Evolutionary conservation across 92 coral and sea anemone genomes (phyloP).

Genomic region (Heteractis magnifica): DNA sequence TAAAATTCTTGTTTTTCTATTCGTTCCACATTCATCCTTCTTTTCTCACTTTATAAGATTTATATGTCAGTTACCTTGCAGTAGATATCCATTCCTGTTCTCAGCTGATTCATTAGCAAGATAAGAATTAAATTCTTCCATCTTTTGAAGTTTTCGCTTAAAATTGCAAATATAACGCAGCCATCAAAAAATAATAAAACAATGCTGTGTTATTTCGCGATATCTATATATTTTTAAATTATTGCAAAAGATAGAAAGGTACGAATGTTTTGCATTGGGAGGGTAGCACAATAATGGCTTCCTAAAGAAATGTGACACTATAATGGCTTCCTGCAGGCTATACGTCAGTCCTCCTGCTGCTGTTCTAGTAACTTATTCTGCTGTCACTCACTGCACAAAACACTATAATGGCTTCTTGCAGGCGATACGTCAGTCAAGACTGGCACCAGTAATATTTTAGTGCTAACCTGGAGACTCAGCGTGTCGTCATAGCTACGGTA

Average conservation of each 20-base stretch:
- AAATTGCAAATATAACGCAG: not conserved
- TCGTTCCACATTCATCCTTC: not conserved
- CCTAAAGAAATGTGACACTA: not conserved
- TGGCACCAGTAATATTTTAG: not conserved
- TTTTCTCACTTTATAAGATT: not conserved
- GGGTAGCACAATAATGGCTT: not conserved
- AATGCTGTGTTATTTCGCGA: too few relatives aligned
- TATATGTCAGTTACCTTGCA: constrained; percentile 32
- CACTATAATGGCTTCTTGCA: not conserved
- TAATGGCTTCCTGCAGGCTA: not conserved
- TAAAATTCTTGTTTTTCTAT: not conserved
- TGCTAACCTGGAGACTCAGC: constrained; percentile 37
- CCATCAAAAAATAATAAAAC: not conserved
- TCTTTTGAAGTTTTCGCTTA: constrained; percentile 37
- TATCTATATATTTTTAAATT: too few relatives aligned
- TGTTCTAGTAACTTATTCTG: too few relatives aligned
- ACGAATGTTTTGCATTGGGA: not conserved
- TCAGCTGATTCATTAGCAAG: constrained; percentile 25
- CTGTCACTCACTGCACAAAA: not conserved
- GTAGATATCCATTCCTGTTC: constrained; percentile 24
- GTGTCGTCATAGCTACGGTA: constrained; percentile 52
- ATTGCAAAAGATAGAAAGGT: too few relatives aligned
- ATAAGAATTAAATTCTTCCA: constrained; percentile 36
- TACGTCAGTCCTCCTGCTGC: not conserved
- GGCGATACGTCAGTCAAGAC: not conserved